A percentile compares a stretch with the other conserved stretches of the same genome.
Evolutionary conservation across 2,113 vertebrate genomes (phyloP).

Genomic region (Rhadina sibilatrix): DNA sequence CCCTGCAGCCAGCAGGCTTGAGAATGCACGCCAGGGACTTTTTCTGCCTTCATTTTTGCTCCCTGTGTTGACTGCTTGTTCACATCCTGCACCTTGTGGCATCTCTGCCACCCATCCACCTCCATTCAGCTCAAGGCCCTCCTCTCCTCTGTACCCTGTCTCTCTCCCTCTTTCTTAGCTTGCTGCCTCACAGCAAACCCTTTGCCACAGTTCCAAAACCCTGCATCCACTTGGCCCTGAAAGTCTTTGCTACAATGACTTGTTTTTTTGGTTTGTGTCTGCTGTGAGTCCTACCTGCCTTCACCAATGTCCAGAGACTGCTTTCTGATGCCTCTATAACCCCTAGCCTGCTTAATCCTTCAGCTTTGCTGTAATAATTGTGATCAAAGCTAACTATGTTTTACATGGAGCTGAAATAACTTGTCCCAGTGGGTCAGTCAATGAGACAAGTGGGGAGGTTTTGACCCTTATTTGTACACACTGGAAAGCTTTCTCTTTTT

Average conservation of each 20-base stretch:
- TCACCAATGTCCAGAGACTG: neutral
- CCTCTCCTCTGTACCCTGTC: neutral
- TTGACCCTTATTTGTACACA: neutral
- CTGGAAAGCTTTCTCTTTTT: neutral
- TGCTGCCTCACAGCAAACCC: fast-evolving
- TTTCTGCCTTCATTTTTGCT: neutral
- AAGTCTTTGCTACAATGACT: fast-evolving
- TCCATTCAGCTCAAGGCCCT: neutral
- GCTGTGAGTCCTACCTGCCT: neutral
- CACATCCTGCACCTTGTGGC: neutral
- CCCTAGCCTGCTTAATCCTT: neutral
- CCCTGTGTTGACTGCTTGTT: neutral
- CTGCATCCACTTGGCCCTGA: neutral
- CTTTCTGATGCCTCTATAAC: neutral
- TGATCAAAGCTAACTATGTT: neutral
- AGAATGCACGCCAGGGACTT: neutral
- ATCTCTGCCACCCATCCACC: neutral
- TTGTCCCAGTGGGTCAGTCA: neutral
- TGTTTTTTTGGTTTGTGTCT: neutral
- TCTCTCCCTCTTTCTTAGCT: neutral
- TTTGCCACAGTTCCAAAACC: neutral
- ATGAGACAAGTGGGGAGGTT: neutral
- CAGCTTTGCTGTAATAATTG: fast-evolving
- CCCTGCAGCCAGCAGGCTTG: neutral
- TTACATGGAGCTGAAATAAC: neutral